A percentile compares a stretch with the other conserved stretches of the same genome.
Conservation (phyloP, 2,888 invertebrate species). For the Masnerella sp. region DNA sequence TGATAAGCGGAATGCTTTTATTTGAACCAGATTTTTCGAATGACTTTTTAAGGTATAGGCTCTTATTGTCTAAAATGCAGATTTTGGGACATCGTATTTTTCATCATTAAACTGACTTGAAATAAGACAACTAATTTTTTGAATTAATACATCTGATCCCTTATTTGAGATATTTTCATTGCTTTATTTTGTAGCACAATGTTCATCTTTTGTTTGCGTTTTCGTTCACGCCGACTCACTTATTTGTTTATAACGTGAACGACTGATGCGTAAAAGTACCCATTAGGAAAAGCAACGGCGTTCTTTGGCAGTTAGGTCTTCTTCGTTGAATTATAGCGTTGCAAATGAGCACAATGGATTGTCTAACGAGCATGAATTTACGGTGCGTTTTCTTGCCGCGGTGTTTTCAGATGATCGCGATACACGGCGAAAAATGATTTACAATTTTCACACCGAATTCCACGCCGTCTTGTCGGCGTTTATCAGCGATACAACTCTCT, state of each 20-base stretch:
- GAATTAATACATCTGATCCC: neutral
- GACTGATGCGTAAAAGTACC: slow-evolving; percentile 59
- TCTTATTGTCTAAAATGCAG: too few relatives aligned
- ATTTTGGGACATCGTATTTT: too few relatives aligned
- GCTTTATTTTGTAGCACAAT: too few relatives aligned
- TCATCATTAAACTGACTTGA: too few relatives aligned
- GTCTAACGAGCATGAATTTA: slow-evolving; percentile 55
- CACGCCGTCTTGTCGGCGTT: neutral
- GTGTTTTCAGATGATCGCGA: slow-evolving; percentile 16
- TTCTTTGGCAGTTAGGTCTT: slow-evolving; percentile 49
- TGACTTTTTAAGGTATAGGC: too few relatives aligned
- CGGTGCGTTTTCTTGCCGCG: slow-evolving; percentile 32
- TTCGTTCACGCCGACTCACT: neutral
- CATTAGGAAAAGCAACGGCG: slow-evolving; percentile 53
- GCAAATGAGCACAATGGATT: slow-evolving; percentile 55
- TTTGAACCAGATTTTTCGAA: too few relatives aligned
- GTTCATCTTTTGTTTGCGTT: too few relatives aligned
- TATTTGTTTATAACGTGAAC: slow-evolving; percentile 46
- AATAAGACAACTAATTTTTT: too few relatives aligned
- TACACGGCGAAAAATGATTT: slow-evolving; percentile 26
- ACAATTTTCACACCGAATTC: slow-evolving; percentile 38
- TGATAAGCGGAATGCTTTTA: too few relatives aligned
- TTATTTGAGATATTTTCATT: neutral
- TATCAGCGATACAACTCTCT: too few relatives aligned
- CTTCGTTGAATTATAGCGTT: slow-evolving; percentile 50